These are phyloP conservation scores for Oligia fasciuncula DNA, from an alignment of 2,888 invertebrate genomes.

Conservation along the genomic window DNA sequence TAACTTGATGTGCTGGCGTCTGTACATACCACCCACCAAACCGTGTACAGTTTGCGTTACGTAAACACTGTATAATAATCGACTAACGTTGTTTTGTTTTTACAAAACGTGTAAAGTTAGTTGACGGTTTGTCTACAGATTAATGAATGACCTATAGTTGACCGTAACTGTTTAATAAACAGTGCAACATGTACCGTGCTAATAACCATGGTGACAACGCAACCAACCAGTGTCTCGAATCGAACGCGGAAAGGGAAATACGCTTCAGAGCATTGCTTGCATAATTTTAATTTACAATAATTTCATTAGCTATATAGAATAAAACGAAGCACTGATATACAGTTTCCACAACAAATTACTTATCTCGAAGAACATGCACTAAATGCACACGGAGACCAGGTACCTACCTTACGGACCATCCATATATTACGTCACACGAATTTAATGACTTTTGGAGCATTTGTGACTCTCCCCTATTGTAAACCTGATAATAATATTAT, in stretches of 20 bases:
- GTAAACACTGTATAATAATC: neutral
- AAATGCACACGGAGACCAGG: slow-evolving; percentile 39
- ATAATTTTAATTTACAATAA: slow-evolving; percentile 11
- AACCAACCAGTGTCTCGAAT: neutral
- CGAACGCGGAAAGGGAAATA: neutral
- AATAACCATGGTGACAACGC: neutral
- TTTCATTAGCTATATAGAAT: neutral
- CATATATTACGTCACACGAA: neutral
- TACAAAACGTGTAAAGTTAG: neutral
- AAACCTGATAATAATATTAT: neutral
- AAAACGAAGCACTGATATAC: neutral
- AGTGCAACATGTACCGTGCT: neutral
- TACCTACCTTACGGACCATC: slow-evolving; percentile 28
- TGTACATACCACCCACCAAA: neutral
- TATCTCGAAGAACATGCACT: neutral
- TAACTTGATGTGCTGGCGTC: too few relatives aligned
- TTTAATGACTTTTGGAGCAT: neutral
- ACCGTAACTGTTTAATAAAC: neutral
- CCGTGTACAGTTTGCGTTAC: neutral
- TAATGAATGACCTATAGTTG: neutral
- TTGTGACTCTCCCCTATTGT: neutral
- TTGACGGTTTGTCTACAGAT: neutral
- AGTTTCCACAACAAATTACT: neutral
- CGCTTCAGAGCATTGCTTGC: neutral
- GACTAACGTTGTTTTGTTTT: neutral